Percentiles rank a stretch among this genome's conserved stretches.
phyloP scores from a whole-genome alignment of 2,113 vertebrate genomes.

The Eurystomus gularis region DNA sequence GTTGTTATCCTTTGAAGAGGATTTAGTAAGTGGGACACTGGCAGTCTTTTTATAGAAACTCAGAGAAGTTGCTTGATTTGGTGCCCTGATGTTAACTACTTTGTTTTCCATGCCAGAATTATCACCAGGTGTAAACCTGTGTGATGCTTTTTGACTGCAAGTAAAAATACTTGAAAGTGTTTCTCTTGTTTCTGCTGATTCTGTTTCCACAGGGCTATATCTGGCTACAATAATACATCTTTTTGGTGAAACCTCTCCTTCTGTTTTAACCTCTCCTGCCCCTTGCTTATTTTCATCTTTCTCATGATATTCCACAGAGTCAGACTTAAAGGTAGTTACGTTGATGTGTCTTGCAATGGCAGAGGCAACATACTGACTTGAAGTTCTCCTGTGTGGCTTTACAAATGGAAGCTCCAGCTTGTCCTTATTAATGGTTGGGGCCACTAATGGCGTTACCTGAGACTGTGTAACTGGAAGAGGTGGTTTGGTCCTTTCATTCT shows the following conservation, averaged over 20 bases:
- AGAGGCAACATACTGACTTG: conserved; percentile 92
- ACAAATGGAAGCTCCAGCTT: conserved; percentile 78
- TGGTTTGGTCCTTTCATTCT: neutral
- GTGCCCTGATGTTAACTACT: neutral
- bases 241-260: neutral
- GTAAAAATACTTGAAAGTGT: neutral
- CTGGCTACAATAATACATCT: neutral
- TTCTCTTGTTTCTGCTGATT: neutral
- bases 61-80: neutral
- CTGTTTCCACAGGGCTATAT: neutral
- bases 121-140: conserved; percentile 4
- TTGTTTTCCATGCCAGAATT: neutral
- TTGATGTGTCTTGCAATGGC: conserved; percentile 82
- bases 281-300: neutral
- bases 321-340: neutral
- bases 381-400: conserved; percentile 86
- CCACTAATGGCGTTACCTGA: conserved; percentile 20
- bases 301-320: neutral
- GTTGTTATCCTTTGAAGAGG: conserved; percentile 17
- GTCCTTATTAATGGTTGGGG: conserved; percentile 3
- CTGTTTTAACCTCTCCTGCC: neutral
- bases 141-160: neutral
- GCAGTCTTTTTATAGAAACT: conserved; percentile 25
- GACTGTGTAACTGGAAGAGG: neutral
- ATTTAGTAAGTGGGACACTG: neutral